Base-by-base conservation (phyloP, 2,797 vertebrate genomes). In the Jordanella pulchra region DNA sequence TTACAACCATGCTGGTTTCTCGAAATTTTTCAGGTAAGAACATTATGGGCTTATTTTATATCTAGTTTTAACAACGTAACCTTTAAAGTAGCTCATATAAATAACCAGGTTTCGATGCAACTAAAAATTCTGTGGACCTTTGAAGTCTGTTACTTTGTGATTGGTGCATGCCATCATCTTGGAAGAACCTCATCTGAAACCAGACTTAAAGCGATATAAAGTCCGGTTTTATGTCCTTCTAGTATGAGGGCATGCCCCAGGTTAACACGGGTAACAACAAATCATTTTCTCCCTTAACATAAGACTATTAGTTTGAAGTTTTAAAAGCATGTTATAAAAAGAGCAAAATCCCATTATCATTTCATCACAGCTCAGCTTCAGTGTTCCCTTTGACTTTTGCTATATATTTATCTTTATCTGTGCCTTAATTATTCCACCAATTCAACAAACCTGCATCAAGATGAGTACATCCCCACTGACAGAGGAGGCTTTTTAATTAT, bases 1-100 rank as follows among this genome's bases (percentile, higher is more conserved):
- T 98, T 63, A 98, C 97, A 54, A 98, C 97, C 82, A 99, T 98
- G 97, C 89, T 99, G 93, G 97, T 97, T 77, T 98, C 97, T 71
- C 92, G 97, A 72, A 99, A 99, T 92, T 99, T 99, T 92, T 98
- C 97, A 90, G 97, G 97, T 98, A 94, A 96, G 97, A 86, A 32
- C 51, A 58, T 21, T 47, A 13, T 54, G 21, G 12, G n/a, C 6
- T 17, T 44, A 48, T 51, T 63, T 65, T 14, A 48, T 65, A 7
- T 65, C 2, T 25, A 18, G 50, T 3, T 51, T 10, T 13, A 45
- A 12, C 63, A 27, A 48, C 73, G 3, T 0, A 67, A 0, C 7
- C 27, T 68, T 17, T 47, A 15, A 69, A 21, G 28, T 25, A 50
- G 23, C 50, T 63, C 73, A 15, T 69, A 3, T 50, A 4, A 32